A percentile compares a stretch with the other conserved stretches of the same genome.
phyloP scores from a whole-genome alignment of 2,888 invertebrate genomes.

The Blastobasis adustella region DNA sequence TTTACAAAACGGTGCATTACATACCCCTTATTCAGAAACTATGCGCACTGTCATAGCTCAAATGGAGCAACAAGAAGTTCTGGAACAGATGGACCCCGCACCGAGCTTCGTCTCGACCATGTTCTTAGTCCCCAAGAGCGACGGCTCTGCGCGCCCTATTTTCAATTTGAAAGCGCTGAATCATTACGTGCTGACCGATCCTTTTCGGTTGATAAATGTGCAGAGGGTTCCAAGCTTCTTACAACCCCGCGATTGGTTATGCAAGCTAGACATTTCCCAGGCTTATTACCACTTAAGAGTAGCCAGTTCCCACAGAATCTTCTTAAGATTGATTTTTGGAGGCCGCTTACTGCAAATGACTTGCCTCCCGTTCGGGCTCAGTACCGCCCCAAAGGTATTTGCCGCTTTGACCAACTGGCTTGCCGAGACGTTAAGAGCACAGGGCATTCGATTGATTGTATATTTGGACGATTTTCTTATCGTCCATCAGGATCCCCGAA shows the following conservation, averaged over 20 bases:
- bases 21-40: background rate
- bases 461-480: constrained; percentile 17
- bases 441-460: constrained; percentile 14
- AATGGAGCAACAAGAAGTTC: background rate
- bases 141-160: constrained; percentile 12
- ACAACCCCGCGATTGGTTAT: constrained; percentile 13
- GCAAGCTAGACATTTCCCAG: constrained; percentile 15
- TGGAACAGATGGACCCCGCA: background rate
- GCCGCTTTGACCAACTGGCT: constrained; percentile 19
- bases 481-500: background rate
- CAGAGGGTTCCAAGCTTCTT: constrained; percentile 9
- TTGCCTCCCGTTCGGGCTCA: constrained; percentile 15
- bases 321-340: constrained; percentile 6
- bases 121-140: constrained; percentile 9
- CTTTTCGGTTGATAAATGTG: constrained; percentile 7
- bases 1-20: background rate
- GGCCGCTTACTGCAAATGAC: constrained; percentile 12
- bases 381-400: constrained; percentile 14
- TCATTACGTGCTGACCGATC: constrained; percentile 3
- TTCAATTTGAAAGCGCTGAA: constrained; percentile 19
- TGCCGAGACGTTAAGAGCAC: constrained; percentile 13
- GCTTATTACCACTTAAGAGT: constrained; percentile 18
- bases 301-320: constrained; percentile 8
- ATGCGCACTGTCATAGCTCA: background rate
- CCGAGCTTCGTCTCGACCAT: constrained; percentile 11